Conservation (phyloP, 2,888 invertebrate species). For the Prosopocoilus inquinatus region DNA sequence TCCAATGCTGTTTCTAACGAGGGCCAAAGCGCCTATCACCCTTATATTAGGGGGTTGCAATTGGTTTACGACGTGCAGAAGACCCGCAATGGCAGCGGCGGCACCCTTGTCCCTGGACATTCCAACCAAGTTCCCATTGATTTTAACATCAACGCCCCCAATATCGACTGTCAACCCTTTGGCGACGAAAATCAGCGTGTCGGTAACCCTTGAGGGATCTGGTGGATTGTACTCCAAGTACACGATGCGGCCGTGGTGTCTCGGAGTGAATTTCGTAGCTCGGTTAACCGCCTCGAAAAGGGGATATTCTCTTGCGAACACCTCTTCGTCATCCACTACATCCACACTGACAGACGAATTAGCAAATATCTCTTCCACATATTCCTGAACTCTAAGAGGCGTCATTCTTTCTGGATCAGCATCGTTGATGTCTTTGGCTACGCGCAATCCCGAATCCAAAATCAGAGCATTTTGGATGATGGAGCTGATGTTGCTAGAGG, state of each 20-base stretch:
- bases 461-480: constrained; percentile 61
- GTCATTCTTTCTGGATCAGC: constrained; percentile 92
- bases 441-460: constrained; percentile 73
- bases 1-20: constrained; percentile 90
- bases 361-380: constrained; percentile 63
- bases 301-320: constrained; percentile 74
- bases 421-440: constrained; percentile 70
- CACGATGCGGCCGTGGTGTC: constrained; percentile 75
- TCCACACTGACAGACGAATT: constrained; percentile 62
- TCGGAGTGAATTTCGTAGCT: constrained; percentile 67
- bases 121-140: constrained; percentile 70
- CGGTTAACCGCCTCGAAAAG: constrained; percentile 78
- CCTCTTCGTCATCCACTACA: constrained; percentile 59
- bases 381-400: constrained; percentile 72
- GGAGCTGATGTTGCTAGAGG: no score
- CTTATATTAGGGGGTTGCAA: constrained; percentile 70
- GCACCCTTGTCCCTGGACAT: constrained; percentile 96
- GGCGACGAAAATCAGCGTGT: constrained; percentile 83
- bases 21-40: constrained; percentile 76
- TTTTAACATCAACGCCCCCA: constrained; percentile 83
- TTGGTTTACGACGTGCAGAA: constrained; percentile 72
- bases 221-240: constrained; percentile 73
- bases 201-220: constrained; percentile 53
- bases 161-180: constrained; percentile 90
- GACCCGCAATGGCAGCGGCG: constrained; percentile 87